Evolutionary conservation across 2,797 vertebrate genomes (phyloP), one percentile per base, ranked within the genome.

Genomic region (Falco novaeseelandiae): DNA sequence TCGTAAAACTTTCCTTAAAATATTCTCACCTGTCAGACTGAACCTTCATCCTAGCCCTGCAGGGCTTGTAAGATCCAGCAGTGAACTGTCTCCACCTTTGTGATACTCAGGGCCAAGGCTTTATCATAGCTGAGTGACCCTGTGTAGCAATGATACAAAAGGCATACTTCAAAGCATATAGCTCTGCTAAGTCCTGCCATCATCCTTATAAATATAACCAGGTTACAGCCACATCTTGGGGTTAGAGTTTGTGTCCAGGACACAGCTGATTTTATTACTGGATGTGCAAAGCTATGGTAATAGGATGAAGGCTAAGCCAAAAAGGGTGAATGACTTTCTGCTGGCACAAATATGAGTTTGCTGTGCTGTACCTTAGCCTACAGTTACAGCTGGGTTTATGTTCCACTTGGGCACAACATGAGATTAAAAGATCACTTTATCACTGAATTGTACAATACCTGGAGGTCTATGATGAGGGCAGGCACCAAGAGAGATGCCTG

Each of bases 381-480:
- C 23, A 30, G 48, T 40, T 78, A 63, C 25, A 85, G 10, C 0
- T 59, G 44, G 54, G 32, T 14, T 85, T 73, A 27, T 26, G 49
- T 40, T 72, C 26, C 1, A 0, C 11, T 29, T 70, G 36, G 30
- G 44, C 20, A 59, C 30, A 44, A 51, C 0, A 1, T 21, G 80
- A 95, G 87, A 87, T 76, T 9, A 76, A 92, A 85, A 94, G 59
- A 85, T 88, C 10, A 1, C 49, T 89, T 90, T 88, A 85, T 88
- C 84, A 62, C 21, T 74, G 40, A 72, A 74, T 95, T 97, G 92
- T 94, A 95, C 72, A 90, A 51, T 92, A 89, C 62, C 52, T 89
- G 46, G 34, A 72, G 79, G 34, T 44, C 9, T 69, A 0, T 76
- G 84, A 89, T 89, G 79, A 95, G 4, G 44, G 69, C 72, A 91